Evolutionary conservation across 2,888 invertebrate genomes (phyloP).

Genomic region (Augiades crinisus): DNA sequence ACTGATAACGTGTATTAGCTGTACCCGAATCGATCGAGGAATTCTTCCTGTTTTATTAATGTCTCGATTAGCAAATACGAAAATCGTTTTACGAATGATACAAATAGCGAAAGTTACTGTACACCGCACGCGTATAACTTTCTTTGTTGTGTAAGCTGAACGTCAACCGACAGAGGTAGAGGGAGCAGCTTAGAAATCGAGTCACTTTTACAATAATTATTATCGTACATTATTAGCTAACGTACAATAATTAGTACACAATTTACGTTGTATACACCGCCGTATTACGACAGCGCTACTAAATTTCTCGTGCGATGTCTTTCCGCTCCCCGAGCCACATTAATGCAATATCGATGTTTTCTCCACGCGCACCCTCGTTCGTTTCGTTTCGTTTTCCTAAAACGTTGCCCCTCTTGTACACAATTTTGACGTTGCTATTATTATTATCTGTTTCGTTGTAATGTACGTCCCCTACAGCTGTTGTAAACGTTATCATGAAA

Average conservation of each 20-base stretch:
- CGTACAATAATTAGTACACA: neutral
- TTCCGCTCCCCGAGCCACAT: slow-evolving; percentile 34
- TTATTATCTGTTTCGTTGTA: slow-evolving; percentile 13
- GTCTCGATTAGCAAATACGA: slow-evolving; percentile 9
- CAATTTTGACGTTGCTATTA: slow-evolving; percentile 2
- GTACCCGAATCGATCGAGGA: slow-evolving; percentile 8
- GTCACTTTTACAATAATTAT: slow-evolving; percentile 61
- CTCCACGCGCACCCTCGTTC: slow-evolving; percentile 69
- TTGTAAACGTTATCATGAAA: no score
- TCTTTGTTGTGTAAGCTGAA: slow-evolving; percentile 79
- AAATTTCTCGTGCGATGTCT: slow-evolving; percentile 22
- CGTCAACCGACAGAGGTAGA: slow-evolving; percentile 65
- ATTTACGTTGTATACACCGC: neutral
- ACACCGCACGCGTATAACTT: slow-evolving; percentile 73
- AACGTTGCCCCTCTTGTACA: slow-evolving; percentile 37
- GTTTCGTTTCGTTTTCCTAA: slow-evolving; percentile 63
- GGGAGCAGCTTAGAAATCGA: slow-evolving; percentile 75
- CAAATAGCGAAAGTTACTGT: slow-evolving; percentile 76
- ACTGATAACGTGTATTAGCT: slow-evolving; percentile 7
- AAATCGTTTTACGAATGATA: slow-evolving; percentile 36
- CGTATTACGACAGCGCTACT: neutral
- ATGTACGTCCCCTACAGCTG: neutral
- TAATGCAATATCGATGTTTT: slow-evolving; percentile 65
- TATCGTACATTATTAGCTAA: slow-evolving; percentile 41
- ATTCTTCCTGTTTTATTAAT: slow-evolving; percentile 9